A percentile compares a stretch with the other conserved stretches of the same genome.
Conservation (phyloP, 2,888 invertebrate species). For the Lycophotia porphyrea region DNA sequence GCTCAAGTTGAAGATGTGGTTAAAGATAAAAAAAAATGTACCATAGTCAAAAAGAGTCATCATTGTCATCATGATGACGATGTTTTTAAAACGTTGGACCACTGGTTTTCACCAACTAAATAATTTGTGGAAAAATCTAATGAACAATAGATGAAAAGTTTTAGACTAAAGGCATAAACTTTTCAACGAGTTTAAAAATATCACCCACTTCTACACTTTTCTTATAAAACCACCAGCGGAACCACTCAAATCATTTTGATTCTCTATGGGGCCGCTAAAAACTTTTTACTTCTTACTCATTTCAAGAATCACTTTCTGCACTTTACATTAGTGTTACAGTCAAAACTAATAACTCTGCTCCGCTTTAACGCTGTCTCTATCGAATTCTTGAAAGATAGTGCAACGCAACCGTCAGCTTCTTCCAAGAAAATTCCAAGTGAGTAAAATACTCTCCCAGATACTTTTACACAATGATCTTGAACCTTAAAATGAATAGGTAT, state of each 20-base stretch:
- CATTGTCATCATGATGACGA: not conserved
- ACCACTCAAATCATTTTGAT: conserved; percentile 9
- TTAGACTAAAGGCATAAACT: not conserved
- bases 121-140: not conserved
- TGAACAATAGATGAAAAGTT: not conserved
- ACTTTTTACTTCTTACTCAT: conserved; percentile 18
- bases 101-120: not conserved
- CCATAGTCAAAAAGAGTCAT: not conserved
- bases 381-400: conserved; percentile 20
- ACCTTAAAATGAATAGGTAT: not conserved
- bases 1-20: not conserved
- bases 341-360: conserved; percentile 39
- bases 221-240: not conserved
- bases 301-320: conserved; percentile 19
- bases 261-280: conserved; percentile 16
- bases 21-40: not conserved
- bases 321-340: conserved; percentile 30
- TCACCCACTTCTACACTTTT: not conserved
- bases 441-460: not conserved
- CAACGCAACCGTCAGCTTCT: not conserved
- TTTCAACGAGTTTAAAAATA: not conserved
- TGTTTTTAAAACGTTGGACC: not conserved
- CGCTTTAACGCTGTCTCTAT: conserved; percentile 4
- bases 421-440: not conserved
- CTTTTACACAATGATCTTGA: not conserved